Conservation (phyloP, 1,140 invertebrate species). For the Monomorium pharaonis region DNA sequence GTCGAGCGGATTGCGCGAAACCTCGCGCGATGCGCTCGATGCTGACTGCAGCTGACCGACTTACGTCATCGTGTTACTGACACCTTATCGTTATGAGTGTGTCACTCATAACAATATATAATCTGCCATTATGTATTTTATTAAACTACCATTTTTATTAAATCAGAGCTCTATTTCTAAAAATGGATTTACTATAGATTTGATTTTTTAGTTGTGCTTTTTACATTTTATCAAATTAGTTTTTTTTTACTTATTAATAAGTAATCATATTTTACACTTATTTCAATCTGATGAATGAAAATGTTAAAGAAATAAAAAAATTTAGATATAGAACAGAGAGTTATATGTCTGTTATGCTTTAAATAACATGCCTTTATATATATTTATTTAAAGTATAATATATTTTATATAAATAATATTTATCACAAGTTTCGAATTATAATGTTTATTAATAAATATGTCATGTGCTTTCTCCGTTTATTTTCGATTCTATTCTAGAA, state of each 20-base stretch:
- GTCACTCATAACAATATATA: no score
- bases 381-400: not conserved
- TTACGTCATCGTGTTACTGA: no score
- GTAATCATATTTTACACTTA: not conserved
- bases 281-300: not conserved
- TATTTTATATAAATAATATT: constrained; percentile 29
- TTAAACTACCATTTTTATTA: not conserved
- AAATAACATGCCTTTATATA: constrained; percentile 24
- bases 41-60: no score
- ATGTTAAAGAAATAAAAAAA: not conserved
- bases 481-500: not conserved
- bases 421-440: not conserved
- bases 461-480: not conserved
- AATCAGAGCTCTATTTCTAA: not conserved
- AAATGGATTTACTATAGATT: not conserved
- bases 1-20: no score
- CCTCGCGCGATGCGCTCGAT: no score
- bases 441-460: constrained; percentile 7
- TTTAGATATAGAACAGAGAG: not conserved
- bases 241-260: not conserved
- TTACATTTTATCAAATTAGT: not conserved
- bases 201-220: not conserved
- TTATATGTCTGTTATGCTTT: not conserved
- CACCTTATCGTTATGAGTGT: no score
- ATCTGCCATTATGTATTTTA: no score